Evolutionary conservation across 2,888 invertebrate genomes (phyloP).

Genomic region (Drosophila gaucha): DNA sequence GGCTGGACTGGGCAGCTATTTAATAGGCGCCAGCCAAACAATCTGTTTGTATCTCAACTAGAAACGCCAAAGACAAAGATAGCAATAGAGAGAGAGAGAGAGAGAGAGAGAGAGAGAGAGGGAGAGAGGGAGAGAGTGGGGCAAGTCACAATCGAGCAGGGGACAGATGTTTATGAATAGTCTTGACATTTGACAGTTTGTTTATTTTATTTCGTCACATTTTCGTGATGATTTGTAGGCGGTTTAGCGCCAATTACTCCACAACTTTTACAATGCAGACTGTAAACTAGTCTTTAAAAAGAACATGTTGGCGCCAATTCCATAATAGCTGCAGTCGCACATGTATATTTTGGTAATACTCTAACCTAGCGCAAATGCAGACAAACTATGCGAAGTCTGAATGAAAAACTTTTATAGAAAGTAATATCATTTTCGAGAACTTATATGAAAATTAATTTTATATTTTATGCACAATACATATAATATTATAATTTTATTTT

Average conservation of each 20-base stretch:
- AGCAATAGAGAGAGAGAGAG: not conserved
- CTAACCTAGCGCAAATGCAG: not conserved
- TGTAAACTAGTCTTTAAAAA: conserved; percentile 70
- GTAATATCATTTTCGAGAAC: too few relatives aligned
- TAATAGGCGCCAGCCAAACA: conserved; percentile 36
- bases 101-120: not conserved
- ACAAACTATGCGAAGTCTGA: too few relatives aligned
- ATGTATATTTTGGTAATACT: conserved; percentile 27
- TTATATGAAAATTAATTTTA: too few relatives aligned
- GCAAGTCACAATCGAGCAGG: not conserved
- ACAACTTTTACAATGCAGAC: conserved; percentile 62
- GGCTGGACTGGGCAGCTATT: conserved; percentile 20
- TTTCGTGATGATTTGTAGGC: conserved; percentile 82
- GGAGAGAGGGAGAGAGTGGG: not conserved
- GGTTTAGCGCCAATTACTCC: conserved; percentile 79
- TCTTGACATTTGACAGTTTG: conserved; percentile 82
- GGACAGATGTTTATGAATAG: conserved; percentile 73
- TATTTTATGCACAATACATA: too few relatives aligned
- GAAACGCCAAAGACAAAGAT: not conserved
- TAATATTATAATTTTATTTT: too few relatives aligned
- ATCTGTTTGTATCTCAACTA: too few relatives aligned
- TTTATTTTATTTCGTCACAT: conserved; percentile 83
- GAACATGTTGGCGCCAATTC: conserved; percentile 70
- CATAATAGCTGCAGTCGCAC: conserved; percentile 28
- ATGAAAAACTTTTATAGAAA: too few relatives aligned